Evolutionary conservation across 2,888 invertebrate genomes (phyloP).

Genomic region (Leuctra nigra): DNA sequence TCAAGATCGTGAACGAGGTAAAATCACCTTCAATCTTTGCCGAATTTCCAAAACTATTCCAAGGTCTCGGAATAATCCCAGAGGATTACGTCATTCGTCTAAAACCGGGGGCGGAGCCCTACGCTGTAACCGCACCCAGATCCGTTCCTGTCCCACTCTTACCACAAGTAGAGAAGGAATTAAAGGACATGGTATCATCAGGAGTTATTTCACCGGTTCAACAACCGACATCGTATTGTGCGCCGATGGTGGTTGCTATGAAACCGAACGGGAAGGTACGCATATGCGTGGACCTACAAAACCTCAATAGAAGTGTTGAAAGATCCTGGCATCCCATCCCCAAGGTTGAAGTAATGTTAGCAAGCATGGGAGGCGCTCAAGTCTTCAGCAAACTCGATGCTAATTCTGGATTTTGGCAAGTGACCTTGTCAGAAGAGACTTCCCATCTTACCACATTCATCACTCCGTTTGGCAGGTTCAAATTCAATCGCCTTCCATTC

Average conservation of each 20-base stretch:
- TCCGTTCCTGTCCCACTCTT: too few species aligned
- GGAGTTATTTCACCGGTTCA: too few species aligned
- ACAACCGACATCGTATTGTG: too few species aligned
- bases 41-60: too few species aligned
- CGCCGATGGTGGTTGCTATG: not conserved
- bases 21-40: too few species aligned
- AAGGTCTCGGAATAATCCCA: too few species aligned
- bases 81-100: too few species aligned
- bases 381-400: slow-evolving; percentile 18
- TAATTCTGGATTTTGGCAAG: slow-evolving; percentile 18
- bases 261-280: slow-evolving; percentile 15
- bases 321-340: not conserved
- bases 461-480: slow-evolving; percentile 22
- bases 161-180: too few species aligned
- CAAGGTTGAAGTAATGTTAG: not conserved
- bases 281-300: slow-evolving; percentile 12
- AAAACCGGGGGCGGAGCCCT: too few species aligned
- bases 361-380: not conserved
- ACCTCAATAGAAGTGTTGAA: not conserved
- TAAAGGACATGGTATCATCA: too few species aligned
- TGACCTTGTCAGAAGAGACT: slow-evolving; percentile 10
- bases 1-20: too few species aligned
- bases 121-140: too few species aligned
- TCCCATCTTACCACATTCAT: slow-evolving; percentile 16
- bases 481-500: slow-evolving; percentile 20